Evolutionary conservation across 2,888 invertebrate genomes (phyloP), one percentile per base, ranked within the genome.

Genomic region (Cephus runcator): DNA sequence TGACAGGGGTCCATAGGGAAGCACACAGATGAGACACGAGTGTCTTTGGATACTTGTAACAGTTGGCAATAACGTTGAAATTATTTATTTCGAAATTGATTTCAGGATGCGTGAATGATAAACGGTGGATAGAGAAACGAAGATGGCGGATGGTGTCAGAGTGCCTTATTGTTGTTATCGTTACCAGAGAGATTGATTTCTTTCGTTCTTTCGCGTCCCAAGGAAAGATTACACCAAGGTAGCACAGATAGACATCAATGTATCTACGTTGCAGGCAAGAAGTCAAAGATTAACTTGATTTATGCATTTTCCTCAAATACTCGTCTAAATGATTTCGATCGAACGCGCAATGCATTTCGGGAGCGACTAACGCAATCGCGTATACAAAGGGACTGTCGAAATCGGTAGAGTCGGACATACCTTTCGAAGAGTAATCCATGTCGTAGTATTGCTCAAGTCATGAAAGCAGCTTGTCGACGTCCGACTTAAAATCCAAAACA

Each of bases 401-500:
- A 56, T 56, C 56, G 1, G 23, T 23, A 6, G 23, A 56, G 9
- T 36, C 69, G 30, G 56, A 83, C 85, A 33, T 87, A 88, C 88
- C 88, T 87, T 88, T 88, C 76, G 80, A 85, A 77, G 88, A 85
- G 80, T 85, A 88, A 87, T 88, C 88, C 88, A 88, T 88, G 84
- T 81, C 85, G 82, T 56, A 40, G 15, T 40, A 56, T 56, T 23
- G 56, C 56, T 75, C 36, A 34, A 33, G 30, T 68, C 69, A 35
- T 69, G 68, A 40, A 15, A 31, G 33, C 33, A 34, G 34, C 31
- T 33, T 30, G 33, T 30, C 33, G 71, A 71, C 34, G 33, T 34
- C 34, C 71, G 1, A 33, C 31, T 31, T 34, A 71, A 33, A 71
- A 33, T 71, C 34, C 34, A 71, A 71, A 71, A 71, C 71, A 71